A percentile compares a stretch with the other conserved stretches of the same genome.
phyloP scores from a whole-genome alignment of 2,888 invertebrate species.

The Tipula confusa region DNA sequence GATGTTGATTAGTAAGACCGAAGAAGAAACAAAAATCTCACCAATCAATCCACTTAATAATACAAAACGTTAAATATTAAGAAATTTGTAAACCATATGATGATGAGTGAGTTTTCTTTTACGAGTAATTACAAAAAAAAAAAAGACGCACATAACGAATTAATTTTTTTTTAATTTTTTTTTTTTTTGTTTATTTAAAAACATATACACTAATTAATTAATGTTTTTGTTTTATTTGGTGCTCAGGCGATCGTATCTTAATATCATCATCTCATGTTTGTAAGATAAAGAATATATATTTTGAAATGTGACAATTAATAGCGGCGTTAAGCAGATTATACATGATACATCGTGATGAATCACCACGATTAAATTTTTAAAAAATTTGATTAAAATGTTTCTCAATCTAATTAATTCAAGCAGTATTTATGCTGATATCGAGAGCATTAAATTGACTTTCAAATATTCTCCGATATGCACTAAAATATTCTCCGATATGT shows the following conservation, averaged over 20 bases:
- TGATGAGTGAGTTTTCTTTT: neutral
- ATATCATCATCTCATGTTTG: neutral
- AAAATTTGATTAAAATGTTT: no score
- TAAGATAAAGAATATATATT: neutral
- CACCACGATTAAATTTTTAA: no score
- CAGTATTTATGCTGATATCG: no score
- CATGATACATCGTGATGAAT: neutral
- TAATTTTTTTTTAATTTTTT: neutral
- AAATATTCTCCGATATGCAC: no score
- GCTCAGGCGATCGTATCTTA: neutral
- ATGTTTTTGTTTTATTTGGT: neutral
- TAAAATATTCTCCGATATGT: no score
- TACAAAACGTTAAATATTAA: neutral
- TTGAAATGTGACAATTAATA: neutral
- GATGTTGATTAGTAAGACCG: neutral
- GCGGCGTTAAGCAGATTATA: neutral
- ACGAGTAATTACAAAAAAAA: neutral
- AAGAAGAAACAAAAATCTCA: neutral
- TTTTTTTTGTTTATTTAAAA: neutral
- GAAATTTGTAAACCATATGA: neutral
- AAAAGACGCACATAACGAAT: neutral
- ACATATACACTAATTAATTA: neutral
- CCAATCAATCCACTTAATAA: neutral
- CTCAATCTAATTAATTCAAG: no score
- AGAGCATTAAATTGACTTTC: no score